These are phyloP conservation scores for Sminthopsis crassicaudata DNA, from an alignment of 2,113 vertebrate genomes.

Conservation along the genomic window DNA sequence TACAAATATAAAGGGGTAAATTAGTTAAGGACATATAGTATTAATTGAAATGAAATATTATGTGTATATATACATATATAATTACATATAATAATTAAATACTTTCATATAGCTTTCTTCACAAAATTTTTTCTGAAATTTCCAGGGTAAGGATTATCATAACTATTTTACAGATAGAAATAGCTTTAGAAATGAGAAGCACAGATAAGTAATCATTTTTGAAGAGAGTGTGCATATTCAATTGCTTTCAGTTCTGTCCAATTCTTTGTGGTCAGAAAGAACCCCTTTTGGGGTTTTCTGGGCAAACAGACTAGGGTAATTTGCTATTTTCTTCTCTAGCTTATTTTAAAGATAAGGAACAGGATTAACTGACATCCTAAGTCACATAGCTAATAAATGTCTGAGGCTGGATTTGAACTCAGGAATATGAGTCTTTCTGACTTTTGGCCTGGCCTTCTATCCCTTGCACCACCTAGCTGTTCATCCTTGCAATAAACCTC, in stretches of 20 bases:
- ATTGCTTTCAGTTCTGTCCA: background rate
- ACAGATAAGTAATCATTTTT: background rate
- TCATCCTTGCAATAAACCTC: background rate
- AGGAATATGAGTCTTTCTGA: background rate
- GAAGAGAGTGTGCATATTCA: too few relatives aligned
- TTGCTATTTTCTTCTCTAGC: background rate
- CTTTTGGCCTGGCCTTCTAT: background rate
- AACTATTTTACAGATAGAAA: background rate
- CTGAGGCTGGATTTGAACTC: background rate
- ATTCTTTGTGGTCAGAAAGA: background rate
- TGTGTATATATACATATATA: too few relatives aligned
- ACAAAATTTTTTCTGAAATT: background rate
- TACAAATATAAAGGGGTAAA: background rate
- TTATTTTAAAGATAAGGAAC: background rate
- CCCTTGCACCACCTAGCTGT: background rate
- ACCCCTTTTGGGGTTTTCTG: background rate
- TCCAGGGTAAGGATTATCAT: background rate
- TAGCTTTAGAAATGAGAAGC: background rate
- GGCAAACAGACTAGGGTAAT: background rate
- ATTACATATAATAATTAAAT: background rate
- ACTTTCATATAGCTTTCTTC: background rate
- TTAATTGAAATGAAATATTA: too few relatives aligned
- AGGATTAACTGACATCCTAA: background rate
- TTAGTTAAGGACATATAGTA: too few relatives aligned
- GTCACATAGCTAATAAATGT: background rate